These are phyloP conservation scores for Burhinus bistriatus DNA, from an alignment of 2,113 vertebrate genomes.

Conservation along the genomic window DNA sequence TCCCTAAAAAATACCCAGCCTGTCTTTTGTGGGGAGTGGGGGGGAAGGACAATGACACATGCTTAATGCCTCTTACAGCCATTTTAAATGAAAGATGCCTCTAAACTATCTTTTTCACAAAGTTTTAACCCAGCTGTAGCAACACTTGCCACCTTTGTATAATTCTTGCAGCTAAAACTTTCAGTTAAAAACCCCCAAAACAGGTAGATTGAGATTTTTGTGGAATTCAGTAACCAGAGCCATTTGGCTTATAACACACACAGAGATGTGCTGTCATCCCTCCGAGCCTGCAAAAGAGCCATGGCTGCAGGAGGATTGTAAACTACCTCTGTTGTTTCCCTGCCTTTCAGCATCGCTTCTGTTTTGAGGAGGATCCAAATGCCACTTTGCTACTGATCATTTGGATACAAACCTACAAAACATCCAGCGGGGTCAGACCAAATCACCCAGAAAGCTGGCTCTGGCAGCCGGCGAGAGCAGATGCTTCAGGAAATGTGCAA, in stretches of 20 bases:
- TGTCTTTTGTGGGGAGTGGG: neutral
- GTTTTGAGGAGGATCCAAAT: slow-evolving; percentile 3
- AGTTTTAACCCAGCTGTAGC: neutral
- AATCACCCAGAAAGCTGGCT: neutral
- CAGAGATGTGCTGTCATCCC: neutral
- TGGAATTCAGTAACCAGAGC: neutral
- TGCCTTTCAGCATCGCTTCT: neutral
- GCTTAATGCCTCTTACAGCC: neutral
- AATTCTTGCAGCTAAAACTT: neutral
- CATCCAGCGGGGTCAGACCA: neutral
- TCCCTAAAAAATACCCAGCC: neutral
- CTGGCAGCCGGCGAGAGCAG: neutral
- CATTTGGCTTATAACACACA: neutral
- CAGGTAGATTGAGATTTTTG: neutral
- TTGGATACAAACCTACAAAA: slow-evolving; percentile 11
- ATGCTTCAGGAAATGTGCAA: neutral
- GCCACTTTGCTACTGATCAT: neutral
- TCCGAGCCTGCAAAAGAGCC: neutral
- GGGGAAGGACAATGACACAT: neutral
- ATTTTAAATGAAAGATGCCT: neutral
- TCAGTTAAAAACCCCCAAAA: rapidly evolving
- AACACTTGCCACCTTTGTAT: neutral
- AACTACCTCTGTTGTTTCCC: neutral
- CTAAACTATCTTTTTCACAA: neutral
- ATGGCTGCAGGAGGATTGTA: neutral